Evolutionary conservation across 2,797 vertebrate species (phyloP), one percentile per base, ranked within the genome.

Genomic region (Hippopotamyrus pictus): DNA sequence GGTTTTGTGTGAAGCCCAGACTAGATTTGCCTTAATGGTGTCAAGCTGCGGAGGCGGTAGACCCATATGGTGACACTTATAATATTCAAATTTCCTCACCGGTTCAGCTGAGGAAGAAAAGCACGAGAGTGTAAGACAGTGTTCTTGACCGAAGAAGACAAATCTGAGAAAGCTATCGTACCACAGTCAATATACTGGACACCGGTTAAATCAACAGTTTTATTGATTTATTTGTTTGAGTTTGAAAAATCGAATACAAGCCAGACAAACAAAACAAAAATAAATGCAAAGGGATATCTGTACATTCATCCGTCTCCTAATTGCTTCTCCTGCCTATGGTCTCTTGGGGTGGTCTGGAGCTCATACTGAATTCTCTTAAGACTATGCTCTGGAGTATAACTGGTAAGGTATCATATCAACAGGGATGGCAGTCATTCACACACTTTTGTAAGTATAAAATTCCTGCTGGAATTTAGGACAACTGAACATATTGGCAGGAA

Each of bases 1-100:
- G 91, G 92, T 44, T 92, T 92, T 90, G 91, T 85, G 89, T 48
- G 92, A 92, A 46, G 86, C 89, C 94, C 88, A 65, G 89, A 91
- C 91, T 8, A 87, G 89, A 90, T 88, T 79, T 33, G 29, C 90
- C 90, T 92, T 83, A 93, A 94, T 94, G 92, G 94, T 89, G 19
- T 44, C 62, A 89, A 91, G 57, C 89, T 92, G 89, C 91, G 91
- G 90, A 91, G 92, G 90, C 90, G 91, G 90, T 92, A 90, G 37
- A 59, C 91, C 90, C 92, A 92, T 91, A 90, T 91, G 93, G 92
- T 93, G 91, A 91, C 87, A 6, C 93, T 94, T 93, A 91, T 6
- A 91, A 89, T 89, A 88, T 90, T 90, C 83, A 65, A 87, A 90
- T 82, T 88, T 90, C 91, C 92, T 91, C 89, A 88, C 41, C 22